Conservation (phyloP, 2,888 invertebrate species). For the Microctonus brassicae region DNA sequence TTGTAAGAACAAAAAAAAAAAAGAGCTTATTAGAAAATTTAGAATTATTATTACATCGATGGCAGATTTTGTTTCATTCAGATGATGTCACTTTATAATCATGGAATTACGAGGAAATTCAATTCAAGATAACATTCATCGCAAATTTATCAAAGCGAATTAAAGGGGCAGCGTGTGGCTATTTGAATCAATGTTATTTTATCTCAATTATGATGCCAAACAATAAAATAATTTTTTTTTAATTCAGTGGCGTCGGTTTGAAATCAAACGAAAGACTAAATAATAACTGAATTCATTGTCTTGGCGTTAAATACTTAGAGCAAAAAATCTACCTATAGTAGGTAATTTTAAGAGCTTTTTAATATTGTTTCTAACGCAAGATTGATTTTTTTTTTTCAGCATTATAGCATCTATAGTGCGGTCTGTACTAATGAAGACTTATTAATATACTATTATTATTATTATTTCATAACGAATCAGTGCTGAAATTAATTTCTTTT, state of each 20-base stretch:
- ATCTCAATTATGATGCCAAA: not conserved
- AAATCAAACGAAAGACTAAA: slow-evolving; percentile 8
- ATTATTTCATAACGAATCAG: not conserved
- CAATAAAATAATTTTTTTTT: not conserved
- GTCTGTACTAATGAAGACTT: not conserved
- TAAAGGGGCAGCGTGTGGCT: not conserved
- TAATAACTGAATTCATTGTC: slow-evolving; percentile 7
- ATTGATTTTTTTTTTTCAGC: not conserved
- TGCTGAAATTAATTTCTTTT: not conserved
- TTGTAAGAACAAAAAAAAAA: slow-evolving; percentile 19
- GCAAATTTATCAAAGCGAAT: not conserved
- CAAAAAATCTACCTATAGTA: not conserved
- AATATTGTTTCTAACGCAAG: not conserved
- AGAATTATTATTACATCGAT: slow-evolving; percentile 29
- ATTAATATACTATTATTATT: too few relatives aligned
- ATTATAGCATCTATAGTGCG: not conserved
- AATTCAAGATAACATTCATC: not conserved
- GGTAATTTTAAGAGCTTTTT: slow-evolving; percentile 6
- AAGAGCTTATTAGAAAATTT: slow-evolving; percentile 53
- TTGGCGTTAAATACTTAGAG: slow-evolving; percentile 30
- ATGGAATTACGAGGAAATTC: not conserved
- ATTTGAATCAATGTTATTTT: not conserved
- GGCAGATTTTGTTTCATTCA: too few relatives aligned
- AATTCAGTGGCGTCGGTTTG: not conserved
- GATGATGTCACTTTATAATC: not conserved